Conservation (phyloP, 2,113 vertebrate genomes). For the Cyprinus carpio region DNA sequence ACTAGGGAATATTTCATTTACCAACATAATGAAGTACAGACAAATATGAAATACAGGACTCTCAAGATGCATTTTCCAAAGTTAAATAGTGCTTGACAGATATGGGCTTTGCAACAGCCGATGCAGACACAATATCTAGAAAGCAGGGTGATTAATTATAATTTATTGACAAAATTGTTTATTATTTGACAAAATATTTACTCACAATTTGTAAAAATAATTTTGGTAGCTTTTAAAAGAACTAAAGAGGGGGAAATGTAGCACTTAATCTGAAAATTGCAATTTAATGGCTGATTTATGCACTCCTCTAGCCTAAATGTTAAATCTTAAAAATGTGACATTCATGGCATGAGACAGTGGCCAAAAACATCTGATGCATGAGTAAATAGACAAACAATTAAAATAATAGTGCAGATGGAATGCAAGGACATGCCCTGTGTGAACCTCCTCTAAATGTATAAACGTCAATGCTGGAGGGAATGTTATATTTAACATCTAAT, state of each 20-base stretch:
- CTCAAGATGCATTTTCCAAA: too few relatives aligned
- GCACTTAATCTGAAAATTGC: background rate
- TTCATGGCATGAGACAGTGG: background rate
- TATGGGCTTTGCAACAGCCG: too few relatives aligned
- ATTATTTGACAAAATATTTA: too few relatives aligned
- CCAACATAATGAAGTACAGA: too few relatives aligned
- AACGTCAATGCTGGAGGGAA: background rate
- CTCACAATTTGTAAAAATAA: too few relatives aligned
- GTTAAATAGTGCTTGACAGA: too few relatives aligned
- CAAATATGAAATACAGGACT: too few relatives aligned
- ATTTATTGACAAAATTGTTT: too few relatives aligned
- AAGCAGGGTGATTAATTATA: too few relatives aligned
- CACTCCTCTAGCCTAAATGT: background rate
- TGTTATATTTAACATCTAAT: background rate
- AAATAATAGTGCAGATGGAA: background rate
- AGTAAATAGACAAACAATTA: background rate
- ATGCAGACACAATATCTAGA: too few relatives aligned
- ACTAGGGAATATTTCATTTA: too few relatives aligned
- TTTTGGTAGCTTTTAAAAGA: too few relatives aligned
- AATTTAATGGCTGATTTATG: background rate
- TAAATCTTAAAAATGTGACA: background rate
- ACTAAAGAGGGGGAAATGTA: background rate
- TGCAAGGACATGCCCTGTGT: background rate
- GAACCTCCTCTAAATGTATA: background rate
- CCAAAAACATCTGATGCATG: background rate